These are phyloP conservation scores for Tetramorium alpestre DNA, from an alignment of 1,140 invertebrate species.

Conservation along the genomic window DNA sequence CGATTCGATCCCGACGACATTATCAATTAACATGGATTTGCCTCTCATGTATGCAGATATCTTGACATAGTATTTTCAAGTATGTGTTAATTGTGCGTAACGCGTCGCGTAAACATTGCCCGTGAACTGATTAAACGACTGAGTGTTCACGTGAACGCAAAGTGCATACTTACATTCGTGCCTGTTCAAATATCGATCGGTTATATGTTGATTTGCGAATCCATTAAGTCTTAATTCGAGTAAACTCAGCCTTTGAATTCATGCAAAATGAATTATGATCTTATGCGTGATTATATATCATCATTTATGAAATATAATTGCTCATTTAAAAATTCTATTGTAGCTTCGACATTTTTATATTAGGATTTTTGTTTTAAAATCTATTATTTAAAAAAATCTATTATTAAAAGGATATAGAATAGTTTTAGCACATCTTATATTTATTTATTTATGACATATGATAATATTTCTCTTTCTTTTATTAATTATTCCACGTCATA, in stretches of 20 bases:
- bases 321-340: too few species aligned
- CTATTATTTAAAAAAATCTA: too few species aligned
- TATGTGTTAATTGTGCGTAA: conserved; percentile 29
- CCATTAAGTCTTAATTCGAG: background rate
- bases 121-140: conserved; percentile 38
- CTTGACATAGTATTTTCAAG: background rate
- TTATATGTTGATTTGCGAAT: background rate
- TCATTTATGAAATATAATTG: too few species aligned
- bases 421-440: too few species aligned
- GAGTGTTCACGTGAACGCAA: conserved; percentile 18
- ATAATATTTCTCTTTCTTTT: background rate
- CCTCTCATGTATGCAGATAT: background rate
- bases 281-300: background rate
- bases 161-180: conserved; percentile 12
- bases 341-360: too few species aligned
- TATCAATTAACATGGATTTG: conserved; percentile 8
- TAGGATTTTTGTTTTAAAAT: too few species aligned
- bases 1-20: background rate
- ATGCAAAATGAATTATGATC: background rate
- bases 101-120: background rate
- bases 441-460: background rate
- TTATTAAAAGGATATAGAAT: too few species aligned
- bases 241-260: background rate
- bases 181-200: conserved; percentile 7
- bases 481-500: background rate